Conservation (phyloP, 2,888 invertebrate genomes). For the Pherbina coryleti region DNA sequence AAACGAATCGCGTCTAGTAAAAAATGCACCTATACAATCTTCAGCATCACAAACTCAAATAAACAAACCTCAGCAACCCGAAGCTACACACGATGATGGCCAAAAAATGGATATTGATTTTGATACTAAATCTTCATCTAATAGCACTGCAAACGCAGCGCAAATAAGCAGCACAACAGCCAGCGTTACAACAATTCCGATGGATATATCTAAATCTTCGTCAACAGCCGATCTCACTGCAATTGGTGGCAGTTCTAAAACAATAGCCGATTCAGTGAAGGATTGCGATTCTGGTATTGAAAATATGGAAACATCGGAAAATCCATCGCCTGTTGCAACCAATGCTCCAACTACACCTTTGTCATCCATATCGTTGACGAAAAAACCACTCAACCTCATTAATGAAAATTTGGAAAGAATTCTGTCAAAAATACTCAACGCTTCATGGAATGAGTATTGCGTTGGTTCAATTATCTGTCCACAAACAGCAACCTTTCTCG, state of each 20-base stretch:
- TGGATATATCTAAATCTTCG: constrained; percentile 74
- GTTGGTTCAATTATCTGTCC: constrained; percentile 74
- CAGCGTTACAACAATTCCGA: constrained; percentile 57
- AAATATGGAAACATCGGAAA: constrained; percentile 76
- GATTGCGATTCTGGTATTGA: constrained; percentile 71
- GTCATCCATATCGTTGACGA: constrained; percentile 48
- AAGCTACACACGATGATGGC: constrained; percentile 43
- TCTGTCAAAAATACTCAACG: constrained; percentile 79
- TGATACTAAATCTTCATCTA: constrained; percentile 58
- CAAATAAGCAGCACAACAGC: constrained; percentile 46
- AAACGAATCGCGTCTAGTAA: constrained; percentile 64
- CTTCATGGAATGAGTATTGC: constrained; percentile 78
- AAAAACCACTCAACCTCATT: constrained; percentile 51
- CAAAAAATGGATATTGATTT: constrained; percentile 63
- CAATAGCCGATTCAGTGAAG: constrained; percentile 69
- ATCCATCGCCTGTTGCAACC: constrained; percentile 41
- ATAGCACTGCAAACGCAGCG: background rate
- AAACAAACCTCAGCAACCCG: constrained; percentile 32
- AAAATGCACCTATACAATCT: constrained; percentile 45
- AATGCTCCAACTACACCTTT: constrained; percentile 44
- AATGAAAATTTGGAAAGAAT: constrained; percentile 72
- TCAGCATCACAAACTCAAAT: constrained; percentile 18
- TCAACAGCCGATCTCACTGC: constrained; percentile 19
- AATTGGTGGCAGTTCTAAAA: constrained; percentile 57
- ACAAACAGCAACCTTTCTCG: constrained; percentile 73